Conservation (phyloP, 2,797 vertebrate species). For the Champsocephalus gunnari region DNA sequence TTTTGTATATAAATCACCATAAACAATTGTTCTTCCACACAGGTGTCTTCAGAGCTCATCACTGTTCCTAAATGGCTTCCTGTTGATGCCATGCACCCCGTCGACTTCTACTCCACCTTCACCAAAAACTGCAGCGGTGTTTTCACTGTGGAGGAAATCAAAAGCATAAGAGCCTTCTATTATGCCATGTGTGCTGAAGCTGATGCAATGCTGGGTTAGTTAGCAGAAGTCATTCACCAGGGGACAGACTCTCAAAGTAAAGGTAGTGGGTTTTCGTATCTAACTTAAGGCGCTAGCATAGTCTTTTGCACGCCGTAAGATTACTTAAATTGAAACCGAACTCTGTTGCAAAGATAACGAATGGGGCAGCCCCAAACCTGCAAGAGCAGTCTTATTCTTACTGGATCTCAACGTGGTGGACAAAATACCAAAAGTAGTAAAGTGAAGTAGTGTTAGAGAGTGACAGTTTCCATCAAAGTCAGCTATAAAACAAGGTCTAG, state of each 20-base stretch:
- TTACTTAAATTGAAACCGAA: neutral
- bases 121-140: conserved; percentile 94
- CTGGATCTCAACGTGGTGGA: neutral
- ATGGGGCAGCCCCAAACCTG: neutral
- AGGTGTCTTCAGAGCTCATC: conserved; percentile 89
- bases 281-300: neutral
- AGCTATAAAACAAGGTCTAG: neutral
- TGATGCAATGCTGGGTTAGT: conserved; percentile 94
- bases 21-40: neutral
- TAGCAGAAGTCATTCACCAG: neutral
- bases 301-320: neutral
- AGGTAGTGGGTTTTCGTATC: neutral
- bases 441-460: neutral
- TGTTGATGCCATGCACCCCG: conserved; percentile 89
- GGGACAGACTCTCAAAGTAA: neutral
- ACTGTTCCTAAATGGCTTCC: conserved; percentile 92
- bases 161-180: conserved; percentile 91
- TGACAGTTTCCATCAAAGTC: neutral
- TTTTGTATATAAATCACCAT: neutral
- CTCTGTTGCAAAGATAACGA: neutral
- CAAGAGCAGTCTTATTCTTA: neutral
- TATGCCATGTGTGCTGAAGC: conserved; percentile 98
- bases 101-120: conserved; percentile 94
- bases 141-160: conserved; percentile 91
- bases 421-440: neutral